These are phyloP conservation scores for Meloidogyne chitwoodi DNA, from an alignment of 1,140 invertebrate genomes.

Conservation along the genomic window DNA sequence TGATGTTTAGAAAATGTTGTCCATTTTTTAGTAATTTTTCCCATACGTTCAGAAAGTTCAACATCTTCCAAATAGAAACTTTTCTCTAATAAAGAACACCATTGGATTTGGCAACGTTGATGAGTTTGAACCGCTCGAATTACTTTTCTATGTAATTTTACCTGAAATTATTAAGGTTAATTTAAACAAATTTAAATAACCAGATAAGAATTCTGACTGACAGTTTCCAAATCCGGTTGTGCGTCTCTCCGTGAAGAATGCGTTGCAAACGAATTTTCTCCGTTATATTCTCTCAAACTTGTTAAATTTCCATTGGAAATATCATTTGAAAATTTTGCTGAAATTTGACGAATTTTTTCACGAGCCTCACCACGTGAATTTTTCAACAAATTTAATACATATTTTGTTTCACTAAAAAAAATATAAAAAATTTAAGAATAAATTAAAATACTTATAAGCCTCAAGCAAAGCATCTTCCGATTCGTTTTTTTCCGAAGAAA, in stretches of 20 bases:
- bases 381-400: slow-evolving; percentile 53
- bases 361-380: slow-evolving; percentile 44
- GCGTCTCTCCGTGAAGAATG: not conserved
- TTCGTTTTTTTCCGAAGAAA: slow-evolving; percentile 90
- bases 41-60: slow-evolving; percentile 49
- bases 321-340: slow-evolving; percentile 42
- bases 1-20: not conserved
- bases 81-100: slow-evolving; percentile 77
- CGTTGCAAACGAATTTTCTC: not conserved
- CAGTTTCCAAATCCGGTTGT: not conserved
- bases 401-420: slow-evolving; percentile 46
- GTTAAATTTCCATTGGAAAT: slow-evolving; percentile 2
- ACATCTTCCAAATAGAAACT: slow-evolving; percentile 78
- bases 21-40: slow-evolving; percentile 34
- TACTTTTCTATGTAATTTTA: slow-evolving; percentile 72
- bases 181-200: not conserved
- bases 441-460: slow-evolving; percentile 77
- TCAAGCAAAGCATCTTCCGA: slow-evolving; percentile 92
- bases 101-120: slow-evolving; percentile 78
- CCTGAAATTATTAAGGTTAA: slow-evolving; percentile 29
- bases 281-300: not conserved
- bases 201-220: slow-evolving; percentile 29
- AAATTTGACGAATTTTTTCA: slow-evolving; percentile 45
- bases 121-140: slow-evolving; percentile 63
- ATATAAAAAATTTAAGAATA: not conserved